Evolutionary conservation across 2,888 invertebrate species (phyloP).

Genomic region (Nemotelus pantherinus): DNA sequence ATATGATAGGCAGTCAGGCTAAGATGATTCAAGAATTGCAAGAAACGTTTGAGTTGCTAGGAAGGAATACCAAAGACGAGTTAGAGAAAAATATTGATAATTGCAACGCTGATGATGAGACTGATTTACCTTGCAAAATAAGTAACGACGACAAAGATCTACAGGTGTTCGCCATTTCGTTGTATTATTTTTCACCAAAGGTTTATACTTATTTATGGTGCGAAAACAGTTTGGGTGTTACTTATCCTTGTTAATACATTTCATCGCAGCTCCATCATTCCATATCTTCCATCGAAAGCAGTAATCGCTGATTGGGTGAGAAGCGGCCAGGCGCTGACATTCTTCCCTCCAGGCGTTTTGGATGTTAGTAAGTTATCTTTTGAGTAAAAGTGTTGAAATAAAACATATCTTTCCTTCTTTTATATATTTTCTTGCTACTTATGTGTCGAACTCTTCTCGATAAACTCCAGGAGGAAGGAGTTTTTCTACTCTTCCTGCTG

Average conservation of each 20-base stretch:
- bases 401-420: not conserved
- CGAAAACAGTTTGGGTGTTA: not conserved
- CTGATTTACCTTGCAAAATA: not conserved
- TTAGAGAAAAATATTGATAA: too few species aligned
- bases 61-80: too few species aligned
- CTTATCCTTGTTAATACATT: not conserved
- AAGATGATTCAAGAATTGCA: not conserved
- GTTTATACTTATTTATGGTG: conserved; percentile 45
- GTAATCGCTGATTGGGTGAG: conserved; percentile 42
- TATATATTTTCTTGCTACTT: not conserved
- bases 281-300: conserved; percentile 39
- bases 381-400: not conserved
- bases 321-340: conserved; percentile 39
- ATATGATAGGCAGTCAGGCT: conserved; percentile 10
- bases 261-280: conserved; percentile 43
- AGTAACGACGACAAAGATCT: conserved; percentile 29
- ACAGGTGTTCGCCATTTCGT: conserved; percentile 44
- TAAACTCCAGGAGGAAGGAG: conserved; percentile 43
- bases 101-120: too few species aligned
- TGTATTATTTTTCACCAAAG: conserved; percentile 45
- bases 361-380: conserved; percentile 1
- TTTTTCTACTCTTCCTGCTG: conserved; percentile 38
- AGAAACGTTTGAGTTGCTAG: not conserved
- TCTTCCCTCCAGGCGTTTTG: conserved; percentile 42
- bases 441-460: conserved; percentile 27